A percentile compares a stretch with the other conserved stretches of the same genome.
These are phyloP conservation scores for Sipha maydis DNA, from an alignment of 2,888 invertebrate species.

Conservation along the genomic window DNA sequence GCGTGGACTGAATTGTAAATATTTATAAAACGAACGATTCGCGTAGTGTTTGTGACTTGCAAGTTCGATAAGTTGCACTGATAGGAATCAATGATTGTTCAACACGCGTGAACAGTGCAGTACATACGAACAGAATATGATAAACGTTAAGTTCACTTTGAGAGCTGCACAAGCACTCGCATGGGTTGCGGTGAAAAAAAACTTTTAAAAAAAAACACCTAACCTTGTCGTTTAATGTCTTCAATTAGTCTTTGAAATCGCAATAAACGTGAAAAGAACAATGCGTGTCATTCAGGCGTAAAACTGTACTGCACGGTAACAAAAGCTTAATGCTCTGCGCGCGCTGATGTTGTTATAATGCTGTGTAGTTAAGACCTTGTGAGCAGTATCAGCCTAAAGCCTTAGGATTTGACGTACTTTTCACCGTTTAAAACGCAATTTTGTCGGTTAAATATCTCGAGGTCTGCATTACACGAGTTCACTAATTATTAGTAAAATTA, in stretches of 20 bases:
- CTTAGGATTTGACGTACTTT: constrained; percentile 2
- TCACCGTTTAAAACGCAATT: constrained; percentile 29
- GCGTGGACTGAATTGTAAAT: too few species aligned
- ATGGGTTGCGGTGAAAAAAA: too few species aligned
- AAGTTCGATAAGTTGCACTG: too few species aligned
- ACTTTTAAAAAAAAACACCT: too few species aligned
- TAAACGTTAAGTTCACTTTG: too few species aligned
- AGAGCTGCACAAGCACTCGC: too few species aligned
- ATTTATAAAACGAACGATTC: too few species aligned
- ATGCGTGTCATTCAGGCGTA: too few species aligned
- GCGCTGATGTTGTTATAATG: constrained; percentile 24
- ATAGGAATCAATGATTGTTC: too few species aligned
- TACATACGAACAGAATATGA: too few species aligned
- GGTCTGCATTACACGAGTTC: neutral
- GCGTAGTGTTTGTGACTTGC: too few species aligned
- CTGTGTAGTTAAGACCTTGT: constrained; percentile 16
- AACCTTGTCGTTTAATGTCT: neutral
- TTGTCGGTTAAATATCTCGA: neutral
- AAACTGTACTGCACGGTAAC: neutral
- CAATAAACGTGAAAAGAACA: neutral
- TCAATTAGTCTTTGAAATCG: neutral
- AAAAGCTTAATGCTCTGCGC: constrained; percentile 18
- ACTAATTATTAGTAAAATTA: constrained; percentile 40
- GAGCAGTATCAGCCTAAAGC: neutral
- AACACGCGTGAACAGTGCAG: too few species aligned